phyloP scores from a whole-genome alignment of 2,888 invertebrate genomes.

The Zele albiditarsus region DNA sequence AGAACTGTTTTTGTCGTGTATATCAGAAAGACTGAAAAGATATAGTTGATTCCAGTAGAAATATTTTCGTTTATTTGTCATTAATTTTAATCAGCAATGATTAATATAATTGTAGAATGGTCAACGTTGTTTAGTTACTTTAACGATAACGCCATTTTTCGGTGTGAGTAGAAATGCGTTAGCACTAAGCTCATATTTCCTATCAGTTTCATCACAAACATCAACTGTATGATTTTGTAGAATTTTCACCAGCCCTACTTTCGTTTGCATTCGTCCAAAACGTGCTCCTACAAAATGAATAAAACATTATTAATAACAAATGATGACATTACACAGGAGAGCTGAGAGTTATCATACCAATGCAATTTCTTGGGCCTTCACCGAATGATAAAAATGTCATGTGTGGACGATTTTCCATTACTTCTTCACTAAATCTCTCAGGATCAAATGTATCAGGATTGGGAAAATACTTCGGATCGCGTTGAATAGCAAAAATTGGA shows the following conservation, averaged over 20 bases:
- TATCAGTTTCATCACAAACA: slow-evolving; percentile 63
- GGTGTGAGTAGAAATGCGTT: slow-evolving; percentile 57
- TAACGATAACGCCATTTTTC: slow-evolving; percentile 57
- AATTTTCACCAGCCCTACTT: slow-evolving; percentile 66
- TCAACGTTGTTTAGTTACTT: too few relatives aligned
- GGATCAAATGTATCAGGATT: slow-evolving; percentile 51
- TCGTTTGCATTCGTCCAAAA: slow-evolving; percentile 66
- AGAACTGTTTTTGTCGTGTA: too few relatives aligned
- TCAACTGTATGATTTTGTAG: slow-evolving; percentile 65
- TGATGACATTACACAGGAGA: too few relatives aligned
- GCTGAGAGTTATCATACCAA: slow-evolving; percentile 42
- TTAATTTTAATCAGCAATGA: too few relatives aligned
- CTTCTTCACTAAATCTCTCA: slow-evolving; percentile 45
- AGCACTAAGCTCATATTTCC: slow-evolving; percentile 57
- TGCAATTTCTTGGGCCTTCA: slow-evolving; percentile 54
- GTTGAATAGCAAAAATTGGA: slow-evolving; percentile 43
- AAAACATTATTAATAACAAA: too few relatives aligned
- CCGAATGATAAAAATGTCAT: slow-evolving; percentile 52
- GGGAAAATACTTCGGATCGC: slow-evolving; percentile 46
- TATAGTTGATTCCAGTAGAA: too few relatives aligned
- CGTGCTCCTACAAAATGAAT: slow-evolving; percentile 55
- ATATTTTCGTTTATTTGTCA: too few relatives aligned
- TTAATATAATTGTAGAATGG: too few relatives aligned
- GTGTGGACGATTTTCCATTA: slow-evolving; percentile 35
- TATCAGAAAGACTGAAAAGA: too few relatives aligned